A percentile compares a stretch with the other conserved stretches of the same genome.
Conservation (phyloP, 2,888 invertebrate genomes). For the Pseudolycoriella hygida region DNA sequence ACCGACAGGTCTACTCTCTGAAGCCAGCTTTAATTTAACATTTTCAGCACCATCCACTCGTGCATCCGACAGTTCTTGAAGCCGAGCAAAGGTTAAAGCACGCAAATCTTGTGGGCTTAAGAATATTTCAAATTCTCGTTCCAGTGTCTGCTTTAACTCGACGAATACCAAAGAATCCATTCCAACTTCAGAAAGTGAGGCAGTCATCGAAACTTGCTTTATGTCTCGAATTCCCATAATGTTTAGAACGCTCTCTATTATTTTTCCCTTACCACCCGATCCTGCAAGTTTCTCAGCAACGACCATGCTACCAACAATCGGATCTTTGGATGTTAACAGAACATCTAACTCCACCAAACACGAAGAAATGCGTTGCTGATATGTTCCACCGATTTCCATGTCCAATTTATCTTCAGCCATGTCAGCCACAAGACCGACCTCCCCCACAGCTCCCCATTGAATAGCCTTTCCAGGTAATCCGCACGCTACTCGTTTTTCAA, state of each 20-base stretch:
- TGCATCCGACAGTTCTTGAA: slow-evolving; percentile 19
- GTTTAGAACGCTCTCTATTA: slow-evolving; percentile 55
- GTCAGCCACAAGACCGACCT: slow-evolving; percentile 67
- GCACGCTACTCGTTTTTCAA: slow-evolving; percentile 48
- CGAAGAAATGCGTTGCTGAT: slow-evolving; percentile 70
- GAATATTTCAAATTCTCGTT: slow-evolving; percentile 74
- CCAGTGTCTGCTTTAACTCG: slow-evolving; percentile 84
- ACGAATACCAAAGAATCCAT: slow-evolving; percentile 97
- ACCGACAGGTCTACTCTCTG: neutral
- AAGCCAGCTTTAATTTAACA: neutral
- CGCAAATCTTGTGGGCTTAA: slow-evolving; percentile 75
- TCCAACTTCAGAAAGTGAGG: slow-evolving; percentile 74
- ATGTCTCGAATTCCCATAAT: slow-evolving; percentile 49
- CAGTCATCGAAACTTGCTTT: slow-evolving; percentile 49
- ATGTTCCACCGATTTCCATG: slow-evolving; percentile 56
- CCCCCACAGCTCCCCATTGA: slow-evolving; percentile 88
- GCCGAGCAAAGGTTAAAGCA: slow-evolving; percentile 46
- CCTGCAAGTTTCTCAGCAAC: slow-evolving; percentile 64
- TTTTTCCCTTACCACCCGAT: slow-evolving; percentile 40
- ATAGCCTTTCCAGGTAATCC: slow-evolving; percentile 67
- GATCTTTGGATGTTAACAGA: slow-evolving; percentile 48
- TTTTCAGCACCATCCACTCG: slow-evolving; percentile 12
- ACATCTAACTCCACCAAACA: slow-evolving; percentile 57
- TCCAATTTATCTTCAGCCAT: slow-evolving; percentile 51
- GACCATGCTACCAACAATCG: slow-evolving; percentile 68